Conservation (phyloP, 2,888 invertebrate genomes). For the Rhimphoctona megacephalus region DNA sequence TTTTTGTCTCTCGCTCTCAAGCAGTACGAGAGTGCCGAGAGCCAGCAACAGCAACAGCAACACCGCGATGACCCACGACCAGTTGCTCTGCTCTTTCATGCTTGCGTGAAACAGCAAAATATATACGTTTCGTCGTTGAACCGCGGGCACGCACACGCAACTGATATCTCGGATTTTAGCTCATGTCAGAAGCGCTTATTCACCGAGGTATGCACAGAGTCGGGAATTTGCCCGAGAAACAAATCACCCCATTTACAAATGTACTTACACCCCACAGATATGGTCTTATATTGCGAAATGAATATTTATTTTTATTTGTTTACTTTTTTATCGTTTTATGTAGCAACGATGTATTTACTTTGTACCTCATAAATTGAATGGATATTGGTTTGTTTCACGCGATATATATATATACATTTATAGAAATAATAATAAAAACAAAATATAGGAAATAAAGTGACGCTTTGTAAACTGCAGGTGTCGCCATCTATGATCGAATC, state of each 20-base stretch:
- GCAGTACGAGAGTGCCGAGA: conserved; percentile 43
- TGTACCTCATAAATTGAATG: not conserved
- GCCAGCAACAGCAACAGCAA: conserved; percentile 25
- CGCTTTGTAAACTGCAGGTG: not conserved
- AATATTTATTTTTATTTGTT: conserved; percentile 20
- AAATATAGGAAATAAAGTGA: not conserved
- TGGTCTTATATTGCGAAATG: conserved; percentile 12
- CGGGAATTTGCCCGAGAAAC: conserved; percentile 13
- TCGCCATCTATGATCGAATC: conserved; percentile 1
- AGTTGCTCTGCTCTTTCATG: conserved; percentile 56
- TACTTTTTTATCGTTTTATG: not conserved
- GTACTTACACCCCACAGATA: conserved; percentile 9
- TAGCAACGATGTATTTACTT: conserved; percentile 1
- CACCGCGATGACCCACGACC: conserved; percentile 60
- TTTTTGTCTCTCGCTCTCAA: conserved; percentile 57
- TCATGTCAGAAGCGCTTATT: conserved; percentile 39
- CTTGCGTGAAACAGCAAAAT: conserved; percentile 47
- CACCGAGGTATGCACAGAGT: conserved; percentile 1
- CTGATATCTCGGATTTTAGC: conserved; percentile 10
- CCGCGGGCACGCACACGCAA: conserved; percentile 26
- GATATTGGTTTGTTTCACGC: conserved; percentile 1
- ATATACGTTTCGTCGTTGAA: conserved; percentile 20
- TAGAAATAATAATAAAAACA: not conserved
- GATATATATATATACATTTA: not conserved
- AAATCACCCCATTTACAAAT: conserved; percentile 16